Base-by-base conservation (phyloP, 2,113 vertebrate genomes). In the Myrmecobius fasciatus region DNA sequence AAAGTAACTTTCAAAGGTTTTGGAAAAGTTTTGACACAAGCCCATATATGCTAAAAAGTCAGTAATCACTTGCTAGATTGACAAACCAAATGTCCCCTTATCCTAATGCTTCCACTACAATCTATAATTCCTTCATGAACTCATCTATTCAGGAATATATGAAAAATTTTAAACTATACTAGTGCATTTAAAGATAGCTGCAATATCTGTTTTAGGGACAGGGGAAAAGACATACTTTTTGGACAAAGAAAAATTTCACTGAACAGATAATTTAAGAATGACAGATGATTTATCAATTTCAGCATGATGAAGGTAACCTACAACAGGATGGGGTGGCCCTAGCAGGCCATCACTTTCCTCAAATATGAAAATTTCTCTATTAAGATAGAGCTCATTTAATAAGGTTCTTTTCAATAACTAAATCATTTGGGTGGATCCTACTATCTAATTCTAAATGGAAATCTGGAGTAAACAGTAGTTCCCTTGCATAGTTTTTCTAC, bases 361-460 rank as follows among this genome's bases (percentile, higher is more conserved):
- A 95, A 28, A 94, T 90, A 94, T 22, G 67, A 95, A 9, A 83
- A 28, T 49, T 96, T 53, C n/a, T 95, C 51, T 56, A 92, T 54
- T 31, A 95, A 93, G 1, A n/a, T 43, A 83, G 2, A 22, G 20
- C 67, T 83, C 26, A 93, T 46, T 91, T 52, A 5, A 88, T 52
- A 43, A 94, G 93, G 52, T 8, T 36, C 91, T 92, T 92, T 43
- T 93, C 47, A 25, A 4, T 94, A 92, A 95, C 53, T 91, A 93
- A 93, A 93, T 8, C 2, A 28, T 67, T 2, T 48, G 12, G 93
- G 53, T 49, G 6, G 52, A 49, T 20, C 2, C 52, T 2, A 93
- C 95, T 92, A 93, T 20, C 52, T 53, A 95, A 96, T 94, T 94
- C 91, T 96, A 83, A 96, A 95, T 10, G 54, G 22, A 8, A 97